These are phyloP conservation scores for Melinopterus prodromus DNA, from an alignment of 2,888 invertebrate genomes.

Conservation along the genomic window DNA sequence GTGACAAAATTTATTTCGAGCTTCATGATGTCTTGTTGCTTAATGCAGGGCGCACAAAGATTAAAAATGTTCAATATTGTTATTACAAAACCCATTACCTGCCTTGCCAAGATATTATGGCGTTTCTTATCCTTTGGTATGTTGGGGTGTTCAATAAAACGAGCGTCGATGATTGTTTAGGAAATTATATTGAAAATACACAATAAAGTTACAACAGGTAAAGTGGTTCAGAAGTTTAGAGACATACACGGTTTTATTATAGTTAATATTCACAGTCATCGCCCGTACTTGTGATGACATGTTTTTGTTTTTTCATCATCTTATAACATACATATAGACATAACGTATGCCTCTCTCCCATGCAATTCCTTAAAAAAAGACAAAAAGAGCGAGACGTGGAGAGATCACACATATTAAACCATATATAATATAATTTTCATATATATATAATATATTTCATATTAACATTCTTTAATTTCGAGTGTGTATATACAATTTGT, in stretches of 20 bases:
- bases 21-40: no score
- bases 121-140: no score
- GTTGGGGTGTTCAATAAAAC: neutral
- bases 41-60: no score
- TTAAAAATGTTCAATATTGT: no score
- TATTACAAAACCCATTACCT: no score
- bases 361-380: slow-evolving; percentile 15
- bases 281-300: neutral
- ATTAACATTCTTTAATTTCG: slow-evolving; percentile 4
- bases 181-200: slow-evolving; percentile 50
- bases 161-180: slow-evolving; percentile 35
- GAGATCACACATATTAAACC: slow-evolving; percentile 25
- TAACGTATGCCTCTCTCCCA: neutral
- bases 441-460: neutral
- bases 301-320: neutral
- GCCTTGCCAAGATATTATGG: no score
- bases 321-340: slow-evolving; percentile 18
- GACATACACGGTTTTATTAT: slow-evolving; percentile 4
- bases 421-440: neutral
- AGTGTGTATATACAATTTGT: slow-evolving; percentile 38
- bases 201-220: slow-evolving; percentile 49
- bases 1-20: no score
- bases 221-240: slow-evolving; percentile 36
- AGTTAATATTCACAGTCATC: slow-evolving; percentile 12
- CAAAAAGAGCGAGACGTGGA: slow-evolving; percentile 21